These are phyloP conservation scores for Scytalopus superciliaris DNA, from an alignment of 2,113 vertebrate species.

Conservation along the genomic window DNA sequence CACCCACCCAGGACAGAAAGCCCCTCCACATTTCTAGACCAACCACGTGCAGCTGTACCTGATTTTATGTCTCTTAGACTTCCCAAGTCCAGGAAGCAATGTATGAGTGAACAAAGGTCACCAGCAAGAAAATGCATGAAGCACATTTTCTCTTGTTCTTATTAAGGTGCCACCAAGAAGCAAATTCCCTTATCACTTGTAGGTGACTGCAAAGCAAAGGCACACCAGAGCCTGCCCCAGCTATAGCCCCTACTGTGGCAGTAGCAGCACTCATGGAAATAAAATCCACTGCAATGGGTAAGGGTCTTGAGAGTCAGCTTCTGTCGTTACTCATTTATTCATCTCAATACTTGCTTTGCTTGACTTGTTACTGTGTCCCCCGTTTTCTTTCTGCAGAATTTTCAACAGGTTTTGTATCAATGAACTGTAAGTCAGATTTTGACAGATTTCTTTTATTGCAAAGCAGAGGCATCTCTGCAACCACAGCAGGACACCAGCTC, in stretches of 20 bases:
- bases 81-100: neutral
- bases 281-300: neutral
- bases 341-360: neutral
- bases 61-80: neutral
- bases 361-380: neutral
- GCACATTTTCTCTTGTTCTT: neutral
- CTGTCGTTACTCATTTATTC: neutral
- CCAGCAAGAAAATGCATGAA: neutral
- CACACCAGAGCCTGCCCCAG: fast-evolving
- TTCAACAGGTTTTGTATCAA: neutral
- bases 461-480: neutral
- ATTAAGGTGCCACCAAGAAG: neutral
- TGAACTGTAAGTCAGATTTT: neutral
- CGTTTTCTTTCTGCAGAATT: neutral
- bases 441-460: neutral
- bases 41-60: neutral
- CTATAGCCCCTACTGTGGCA: neutral
- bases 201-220: neutral
- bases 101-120: neutral
- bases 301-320: neutral
- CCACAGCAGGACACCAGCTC: neutral
- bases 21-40: neutral
- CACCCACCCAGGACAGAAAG: neutral
- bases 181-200: neutral
- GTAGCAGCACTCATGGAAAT: neutral